These are phyloP conservation scores for Onthophagus taurus DNA, from an alignment of 1,140 invertebrate species.

Conservation along the genomic window DNA sequence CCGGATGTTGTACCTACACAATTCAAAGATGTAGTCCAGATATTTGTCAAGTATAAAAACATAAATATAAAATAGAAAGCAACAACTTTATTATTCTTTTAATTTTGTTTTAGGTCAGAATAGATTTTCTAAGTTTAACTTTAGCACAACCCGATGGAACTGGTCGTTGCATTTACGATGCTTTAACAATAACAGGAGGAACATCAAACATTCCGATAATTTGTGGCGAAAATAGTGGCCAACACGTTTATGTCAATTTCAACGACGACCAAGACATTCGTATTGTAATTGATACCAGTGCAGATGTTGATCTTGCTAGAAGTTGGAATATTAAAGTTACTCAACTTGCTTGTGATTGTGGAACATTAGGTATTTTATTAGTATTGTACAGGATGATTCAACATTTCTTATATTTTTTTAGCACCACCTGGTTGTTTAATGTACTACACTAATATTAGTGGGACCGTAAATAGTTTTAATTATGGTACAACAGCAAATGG, in stretches of 20 bases:
- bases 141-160: constrained; percentile 61
- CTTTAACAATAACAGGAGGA: constrained; percentile 58
- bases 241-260: constrained; percentile 74
- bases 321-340: constrained; percentile 67
- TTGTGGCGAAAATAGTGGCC: constrained; percentile 72
- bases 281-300: constrained; percentile 54
- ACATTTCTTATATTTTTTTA: constrained; percentile 30
- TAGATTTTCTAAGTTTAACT: constrained; percentile 67
- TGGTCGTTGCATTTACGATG: constrained; percentile 61
- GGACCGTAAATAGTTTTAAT: constrained; percentile 67
- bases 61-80: too few relatives aligned
- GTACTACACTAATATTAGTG: constrained; percentile 56
- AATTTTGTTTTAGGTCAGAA: constrained; percentile 47
- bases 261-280: constrained; percentile 55
- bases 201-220: constrained; percentile 55
- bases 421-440: constrained; percentile 72
- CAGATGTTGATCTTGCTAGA: constrained; percentile 45
- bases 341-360: constrained; percentile 64
- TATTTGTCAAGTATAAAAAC: constrained; percentile 65
- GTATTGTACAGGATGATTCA: background rate
- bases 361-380: constrained; percentile 44
- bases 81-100: background rate
- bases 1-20: constrained; percentile 57
- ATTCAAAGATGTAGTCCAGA: constrained; percentile 55
- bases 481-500: constrained; percentile 44